phyloP scores from a whole-genome alignment of 2,113 vertebrate genomes.

The Rhagologus leucostigma region DNA sequence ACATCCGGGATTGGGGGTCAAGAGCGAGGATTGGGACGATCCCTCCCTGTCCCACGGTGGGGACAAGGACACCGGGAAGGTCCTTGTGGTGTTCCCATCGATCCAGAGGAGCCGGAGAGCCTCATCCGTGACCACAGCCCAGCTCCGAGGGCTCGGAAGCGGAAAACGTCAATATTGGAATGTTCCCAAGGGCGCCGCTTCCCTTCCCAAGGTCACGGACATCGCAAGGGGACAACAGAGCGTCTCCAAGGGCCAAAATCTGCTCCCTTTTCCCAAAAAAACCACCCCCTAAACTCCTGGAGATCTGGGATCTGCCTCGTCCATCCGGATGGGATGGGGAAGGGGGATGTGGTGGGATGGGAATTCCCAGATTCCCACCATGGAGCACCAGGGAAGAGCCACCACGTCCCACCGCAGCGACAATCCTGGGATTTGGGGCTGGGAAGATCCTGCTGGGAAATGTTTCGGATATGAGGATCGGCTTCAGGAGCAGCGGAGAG shows the following conservation, averaged over 20 bases:
- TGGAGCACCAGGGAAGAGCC: fast-evolving
- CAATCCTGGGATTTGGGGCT: background rate
- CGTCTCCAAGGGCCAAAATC: too few relatives aligned
- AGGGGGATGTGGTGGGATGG: background rate
- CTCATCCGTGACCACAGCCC: too few relatives aligned
- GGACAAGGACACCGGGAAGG: background rate
- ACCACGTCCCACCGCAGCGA: fast-evolving
- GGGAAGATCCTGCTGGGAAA: background rate
- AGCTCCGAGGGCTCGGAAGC: too few relatives aligned
- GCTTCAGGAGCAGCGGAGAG: fast-evolving
- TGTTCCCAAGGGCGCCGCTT: too few relatives aligned
- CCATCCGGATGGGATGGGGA: background rate
- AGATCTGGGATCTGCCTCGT: fast-evolving
- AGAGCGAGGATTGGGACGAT: background rate
- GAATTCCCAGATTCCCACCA: background rate
- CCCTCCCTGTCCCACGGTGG: fast-evolving
- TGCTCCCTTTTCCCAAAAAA: too few relatives aligned
- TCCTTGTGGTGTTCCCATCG: background rate
- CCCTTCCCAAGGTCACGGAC: background rate
- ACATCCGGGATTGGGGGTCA: background rate
- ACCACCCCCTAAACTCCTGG: too few relatives aligned
- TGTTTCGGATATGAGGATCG: fast-evolving
- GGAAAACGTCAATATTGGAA: too few relatives aligned
- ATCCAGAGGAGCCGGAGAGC: background rate
- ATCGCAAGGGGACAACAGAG: too few relatives aligned